Base-by-base conservation (phyloP, 2,888 invertebrate genomes). In the Eustalomyia histrio region DNA sequence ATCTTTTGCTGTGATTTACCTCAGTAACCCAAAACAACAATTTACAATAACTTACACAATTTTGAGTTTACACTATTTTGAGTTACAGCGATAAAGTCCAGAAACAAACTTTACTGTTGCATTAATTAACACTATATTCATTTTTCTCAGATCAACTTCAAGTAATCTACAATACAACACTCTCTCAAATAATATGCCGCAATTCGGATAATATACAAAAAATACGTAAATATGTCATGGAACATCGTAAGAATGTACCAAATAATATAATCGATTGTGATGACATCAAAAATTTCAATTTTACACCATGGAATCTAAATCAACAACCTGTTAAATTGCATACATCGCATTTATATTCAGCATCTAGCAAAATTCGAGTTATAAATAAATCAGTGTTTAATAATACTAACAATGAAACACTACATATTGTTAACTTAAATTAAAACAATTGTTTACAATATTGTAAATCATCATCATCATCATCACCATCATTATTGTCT, bases 101-200 rank as follows among this genome's bases (percentile, higher is more conserved):
- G 29, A 7, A 29, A 29, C 29, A 29, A 1, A 29, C n/a, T 7
- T 29, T 29, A 29, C 7, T 29, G 29, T 29, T 6, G 7, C 7
- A 6, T 7, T 29, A 29, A 29, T 29, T 29, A 29, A 6, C 7
- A 7, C 29, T 29, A 1, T 29, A 29, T 1, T 29, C 7, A 1
- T 29, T 12, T 14, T 39, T 12, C 39, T 3, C 14, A 93, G 94
- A 93, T 52, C 98, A 98, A 92, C 91, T 98, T 16, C 90, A 91
- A 0, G 96, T 97, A 90, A 94, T 99, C 69, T 93, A 96, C 14
- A 95, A 94, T 88, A 94, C 94, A 0, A 93, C 94, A 0, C 87
- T 97, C 14, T 94, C 95, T 0, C 92, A 92, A 39, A 91, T 97
- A 16, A 94, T 97, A 75, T 97, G 97, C 87, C 94, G 94, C 39